These are phyloP conservation scores for Cepaea nemoralis DNA, from an alignment of 1,140 invertebrate genomes.

Conservation along the genomic window DNA sequence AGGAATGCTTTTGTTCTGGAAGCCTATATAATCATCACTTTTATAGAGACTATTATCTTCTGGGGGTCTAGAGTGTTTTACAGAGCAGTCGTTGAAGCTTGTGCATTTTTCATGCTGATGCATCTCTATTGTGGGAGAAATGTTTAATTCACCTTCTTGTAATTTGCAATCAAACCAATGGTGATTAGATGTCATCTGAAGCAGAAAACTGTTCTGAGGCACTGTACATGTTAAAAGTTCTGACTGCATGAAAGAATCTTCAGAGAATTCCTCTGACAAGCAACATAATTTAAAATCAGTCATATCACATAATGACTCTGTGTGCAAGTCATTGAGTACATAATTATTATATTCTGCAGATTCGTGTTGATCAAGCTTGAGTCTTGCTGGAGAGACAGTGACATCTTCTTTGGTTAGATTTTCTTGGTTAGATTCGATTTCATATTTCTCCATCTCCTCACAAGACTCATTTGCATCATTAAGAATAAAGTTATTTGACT, in stretches of 20 bases:
- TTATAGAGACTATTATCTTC: neutral
- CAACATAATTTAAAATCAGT: neutral
- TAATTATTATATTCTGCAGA: neutral
- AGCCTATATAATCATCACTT: neutral
- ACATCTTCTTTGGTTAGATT: neutral
- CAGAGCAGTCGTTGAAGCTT: too few relatives aligned
- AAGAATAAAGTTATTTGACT: neutral
- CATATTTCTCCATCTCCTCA: neutral
- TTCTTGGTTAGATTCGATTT: neutral
- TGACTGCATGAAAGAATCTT: neutral
- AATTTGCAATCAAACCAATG: neutral
- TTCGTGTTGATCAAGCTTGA: neutral
- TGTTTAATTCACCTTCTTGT: neutral
- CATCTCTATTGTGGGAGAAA: too few relatives aligned
- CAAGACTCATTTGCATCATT: too few relatives aligned
- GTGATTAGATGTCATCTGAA: neutral
- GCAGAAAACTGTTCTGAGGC: neutral
- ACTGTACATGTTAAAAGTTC: neutral
- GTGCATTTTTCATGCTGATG: too few relatives aligned
- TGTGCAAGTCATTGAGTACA: neutral
- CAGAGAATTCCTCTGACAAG: neutral
- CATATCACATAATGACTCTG: neutral
- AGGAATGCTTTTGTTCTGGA: neutral
- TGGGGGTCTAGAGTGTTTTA: neutral
- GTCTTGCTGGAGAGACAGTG: neutral